Conservation (phyloP, 64 coral and sea anemone species). For the Dendronephthya gigantea region DNA sequence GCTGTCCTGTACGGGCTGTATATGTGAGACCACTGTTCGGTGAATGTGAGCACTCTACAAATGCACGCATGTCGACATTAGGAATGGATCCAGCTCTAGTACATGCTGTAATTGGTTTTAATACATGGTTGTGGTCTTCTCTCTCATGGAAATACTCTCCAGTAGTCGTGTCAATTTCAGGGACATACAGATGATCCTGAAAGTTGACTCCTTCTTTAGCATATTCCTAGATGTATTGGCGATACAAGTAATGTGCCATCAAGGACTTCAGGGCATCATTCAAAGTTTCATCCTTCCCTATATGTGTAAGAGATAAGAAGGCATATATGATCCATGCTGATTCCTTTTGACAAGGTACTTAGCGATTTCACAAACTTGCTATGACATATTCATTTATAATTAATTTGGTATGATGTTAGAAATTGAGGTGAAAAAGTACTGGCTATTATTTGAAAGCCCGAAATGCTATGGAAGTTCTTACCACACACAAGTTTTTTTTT, state of each 20-base stretch:
- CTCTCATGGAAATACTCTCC: constrained; percentile 27
- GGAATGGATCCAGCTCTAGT: constrained; percentile 19
- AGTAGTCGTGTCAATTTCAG: constrained; percentile 16
- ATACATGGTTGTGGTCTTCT: constrained; percentile 60
- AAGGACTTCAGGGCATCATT: background rate
- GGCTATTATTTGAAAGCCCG: no score
- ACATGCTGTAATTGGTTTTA: constrained; percentile 36
- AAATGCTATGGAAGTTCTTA: no score
- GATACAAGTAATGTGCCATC: background rate
- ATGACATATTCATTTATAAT: no score
- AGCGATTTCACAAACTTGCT: background rate
- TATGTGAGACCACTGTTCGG: constrained; percentile 48
- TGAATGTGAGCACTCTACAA: constrained; percentile 24
- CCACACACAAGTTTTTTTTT: no score
- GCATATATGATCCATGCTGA: no score
- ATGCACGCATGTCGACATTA: background rate
- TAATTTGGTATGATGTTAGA: no score
- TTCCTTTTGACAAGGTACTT: background rate
- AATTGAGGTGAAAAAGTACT: no score
- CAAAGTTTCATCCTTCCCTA: constrained; percentile 4
- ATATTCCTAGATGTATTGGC: background rate
- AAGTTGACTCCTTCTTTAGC: constrained; percentile 36
- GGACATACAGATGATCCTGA: constrained; percentile 52
- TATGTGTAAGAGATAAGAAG: background rate
- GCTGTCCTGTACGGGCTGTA: constrained; percentile 44